Percentiles rank a stretch among this genome's conserved stretches.
phyloP scores from a whole-genome alignment of 2,888 invertebrate species.

The Catocala fraxini region DNA sequence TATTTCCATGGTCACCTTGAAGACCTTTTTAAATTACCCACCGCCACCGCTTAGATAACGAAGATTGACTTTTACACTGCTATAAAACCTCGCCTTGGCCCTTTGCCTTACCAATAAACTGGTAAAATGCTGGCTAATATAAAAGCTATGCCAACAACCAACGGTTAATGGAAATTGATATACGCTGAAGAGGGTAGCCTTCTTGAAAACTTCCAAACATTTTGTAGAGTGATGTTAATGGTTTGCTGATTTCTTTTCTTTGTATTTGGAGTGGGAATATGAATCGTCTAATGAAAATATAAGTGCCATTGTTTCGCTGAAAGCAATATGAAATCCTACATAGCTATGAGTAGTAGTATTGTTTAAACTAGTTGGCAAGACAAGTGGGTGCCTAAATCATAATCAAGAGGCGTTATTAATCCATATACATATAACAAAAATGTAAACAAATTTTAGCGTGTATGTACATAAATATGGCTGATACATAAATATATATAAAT shows the following conservation, averaged over 20 bases:
- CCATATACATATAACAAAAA: too few species aligned
- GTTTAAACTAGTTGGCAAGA: too few species aligned
- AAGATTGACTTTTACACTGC: conserved; percentile 69
- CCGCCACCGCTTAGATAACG: conserved; percentile 55
- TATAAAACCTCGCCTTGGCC: conserved; percentile 53
- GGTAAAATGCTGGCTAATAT: conserved; percentile 33
- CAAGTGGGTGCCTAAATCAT: too few species aligned
- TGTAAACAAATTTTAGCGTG: too few species aligned
- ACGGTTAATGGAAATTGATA: conserved; percentile 47
- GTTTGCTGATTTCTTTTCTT: neutral
- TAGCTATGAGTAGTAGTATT: too few species aligned
- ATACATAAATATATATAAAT: too few species aligned
- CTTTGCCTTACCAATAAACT: conserved; percentile 43
- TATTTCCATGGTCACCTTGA: conserved; percentile 41
- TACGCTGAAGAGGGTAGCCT: conserved; percentile 17
- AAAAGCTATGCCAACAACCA: conserved; percentile 20
- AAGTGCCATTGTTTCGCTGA: too few species aligned
- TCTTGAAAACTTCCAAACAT: conserved; percentile 5
- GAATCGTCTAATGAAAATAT: too few species aligned
- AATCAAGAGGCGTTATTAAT: too few species aligned
- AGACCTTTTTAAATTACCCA: conserved; percentile 57
- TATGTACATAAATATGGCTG: too few species aligned
- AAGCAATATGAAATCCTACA: too few species aligned
- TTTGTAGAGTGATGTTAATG: conserved; percentile 8
- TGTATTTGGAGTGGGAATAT: neutral